Evolutionary conservation across 2,113 vertebrate genomes (phyloP), one percentile per base, ranked within the genome.

Genomic region (Carassius carassius): DNA sequence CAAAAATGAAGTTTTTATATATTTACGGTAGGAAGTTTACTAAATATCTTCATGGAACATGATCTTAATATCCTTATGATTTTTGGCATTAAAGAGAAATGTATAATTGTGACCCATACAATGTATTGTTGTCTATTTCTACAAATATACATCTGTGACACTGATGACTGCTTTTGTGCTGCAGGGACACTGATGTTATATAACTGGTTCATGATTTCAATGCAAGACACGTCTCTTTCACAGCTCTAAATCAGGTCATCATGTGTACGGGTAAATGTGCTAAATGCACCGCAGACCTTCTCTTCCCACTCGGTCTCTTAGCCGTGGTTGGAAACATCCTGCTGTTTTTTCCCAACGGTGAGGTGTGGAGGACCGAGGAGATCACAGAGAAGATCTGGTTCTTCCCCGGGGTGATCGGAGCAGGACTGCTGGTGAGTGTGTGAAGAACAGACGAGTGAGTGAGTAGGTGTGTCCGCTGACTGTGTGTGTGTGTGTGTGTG

Each of bases 391-490:
- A 91, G 67, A 91, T 93, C 49, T 95, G 93, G 91, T 94, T 91
- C 90, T 93, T 93, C 83, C 92, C 93, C 0, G 92, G 94, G n/a
- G 92, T 95, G 81, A 82, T 93, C 58, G 94, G 93, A 89, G 94
- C 93, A 84, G 94, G 94, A 41, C 86, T 95, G 84, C 76, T 94
- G 91, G 94, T 94, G 92, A 92, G 92, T 88, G 0, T 21, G 10
- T 58, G 25, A 77, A 21, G 62, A 65, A 47, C 1, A 5, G 11
- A 37, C 8, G 49, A 54, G 49, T 9, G 9, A 69, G 65, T 7
- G 0, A 3, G 70, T 3, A 21, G 7, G 69, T 47, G 37, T 41
- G 41, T 41, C 41, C 8, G 41, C 41, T 41, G 41, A 35, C 13
- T 32, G 17, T 37, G 37, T 17, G n/a, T 56, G 19, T 19, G 21